Percentiles rank a stretch among this genome's conserved stretches.
These are phyloP conservation scores for Acipenser ruthenus DNA, from an alignment of 2,797 vertebrate genomes.

Conservation along the genomic window DNA sequence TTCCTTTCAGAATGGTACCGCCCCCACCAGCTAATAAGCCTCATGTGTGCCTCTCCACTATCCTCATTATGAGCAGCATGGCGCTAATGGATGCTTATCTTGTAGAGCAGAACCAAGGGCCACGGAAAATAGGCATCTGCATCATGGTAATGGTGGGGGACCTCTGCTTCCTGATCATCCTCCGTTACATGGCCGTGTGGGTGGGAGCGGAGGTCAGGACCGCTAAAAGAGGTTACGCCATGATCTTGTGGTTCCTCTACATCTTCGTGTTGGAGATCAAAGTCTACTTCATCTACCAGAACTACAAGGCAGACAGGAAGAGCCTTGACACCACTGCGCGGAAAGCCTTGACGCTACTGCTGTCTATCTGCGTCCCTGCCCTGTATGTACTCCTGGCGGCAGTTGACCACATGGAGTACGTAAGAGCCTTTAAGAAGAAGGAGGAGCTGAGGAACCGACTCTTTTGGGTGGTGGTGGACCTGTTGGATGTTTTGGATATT, in stretches of 20 bases:
- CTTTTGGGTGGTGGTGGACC: slow-evolving; percentile 81
- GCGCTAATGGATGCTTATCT: slow-evolving; percentile 67
- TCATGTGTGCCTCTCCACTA: slow-evolving; percentile 72
- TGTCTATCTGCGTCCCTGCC: slow-evolving; percentile 62
- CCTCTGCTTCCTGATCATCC: slow-evolving; percentile 72
- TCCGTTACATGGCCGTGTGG: slow-evolving; percentile 79
- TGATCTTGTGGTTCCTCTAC: slow-evolving; percentile 77
- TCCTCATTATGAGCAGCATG: slow-evolving; percentile 74
- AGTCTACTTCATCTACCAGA: slow-evolving; percentile 79
- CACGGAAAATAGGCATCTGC: slow-evolving; percentile 65
- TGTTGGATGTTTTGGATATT: slow-evolving; percentile 78
- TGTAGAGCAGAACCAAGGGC: slow-evolving; percentile 73
- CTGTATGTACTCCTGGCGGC: slow-evolving; percentile 66
- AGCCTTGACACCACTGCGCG: slow-evolving; percentile 66
- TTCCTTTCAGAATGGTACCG: slow-evolving; percentile 54
- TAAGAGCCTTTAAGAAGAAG: slow-evolving; percentile 74
- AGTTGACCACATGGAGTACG: slow-evolving; percentile 76
- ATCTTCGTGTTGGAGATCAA: slow-evolving; percentile 77
- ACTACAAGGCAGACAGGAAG: slow-evolving; percentile 79
- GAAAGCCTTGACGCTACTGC: slow-evolving; percentile 61
- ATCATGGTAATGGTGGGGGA: slow-evolving; percentile 80
- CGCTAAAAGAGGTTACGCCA: slow-evolving; percentile 76
- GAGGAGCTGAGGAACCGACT: slow-evolving; percentile 75
- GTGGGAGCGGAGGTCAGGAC: slow-evolving; percentile 79
- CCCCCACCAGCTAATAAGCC: slow-evolving; percentile 73